Evolutionary conservation across 2,113 vertebrate species (phyloP).

Genomic region (Vulpes ferrilata): DNA sequence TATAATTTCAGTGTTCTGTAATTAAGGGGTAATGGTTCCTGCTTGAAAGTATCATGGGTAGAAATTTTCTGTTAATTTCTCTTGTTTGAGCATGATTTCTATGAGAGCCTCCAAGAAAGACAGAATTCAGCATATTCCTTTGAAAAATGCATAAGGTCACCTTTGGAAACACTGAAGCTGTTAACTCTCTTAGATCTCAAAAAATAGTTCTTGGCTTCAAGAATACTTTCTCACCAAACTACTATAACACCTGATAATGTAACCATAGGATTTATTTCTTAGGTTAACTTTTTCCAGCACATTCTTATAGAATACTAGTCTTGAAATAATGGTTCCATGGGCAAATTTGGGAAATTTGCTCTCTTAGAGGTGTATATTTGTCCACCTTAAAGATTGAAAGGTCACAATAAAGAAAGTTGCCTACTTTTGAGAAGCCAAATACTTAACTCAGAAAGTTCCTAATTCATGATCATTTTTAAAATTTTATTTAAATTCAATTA

Average conservation of each 20-base stretch:
- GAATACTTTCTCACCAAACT: not conserved
- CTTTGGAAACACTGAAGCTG: not conserved
- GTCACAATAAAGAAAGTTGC: not conserved
- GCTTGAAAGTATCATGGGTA: not conserved
- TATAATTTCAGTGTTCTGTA: slow-evolving; percentile 27
- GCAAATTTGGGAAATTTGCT: not conserved
- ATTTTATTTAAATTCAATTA: too few relatives aligned
- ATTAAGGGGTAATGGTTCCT: not conserved
- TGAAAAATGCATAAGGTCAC: not conserved
- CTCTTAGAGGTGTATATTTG: not conserved
- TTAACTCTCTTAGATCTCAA: not conserved
- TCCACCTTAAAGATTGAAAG: not conserved
- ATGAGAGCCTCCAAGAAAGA: not conserved
- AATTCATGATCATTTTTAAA: not conserved
- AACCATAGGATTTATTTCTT: not conserved
- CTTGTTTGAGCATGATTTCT: not conserved
- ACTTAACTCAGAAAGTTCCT: not conserved
- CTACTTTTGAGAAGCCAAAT: slow-evolving; percentile 18
- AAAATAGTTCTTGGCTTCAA: not conserved
- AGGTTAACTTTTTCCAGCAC: not conserved
- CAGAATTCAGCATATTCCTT: not conserved
- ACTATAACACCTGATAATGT: not conserved
- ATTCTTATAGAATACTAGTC: not conserved
- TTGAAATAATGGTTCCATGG: not conserved
- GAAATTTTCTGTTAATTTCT: slow-evolving; percentile 42